Evolutionary conservation across 2,888 invertebrate species (phyloP).

Genomic region (Sminthurinus aureus): DNA sequence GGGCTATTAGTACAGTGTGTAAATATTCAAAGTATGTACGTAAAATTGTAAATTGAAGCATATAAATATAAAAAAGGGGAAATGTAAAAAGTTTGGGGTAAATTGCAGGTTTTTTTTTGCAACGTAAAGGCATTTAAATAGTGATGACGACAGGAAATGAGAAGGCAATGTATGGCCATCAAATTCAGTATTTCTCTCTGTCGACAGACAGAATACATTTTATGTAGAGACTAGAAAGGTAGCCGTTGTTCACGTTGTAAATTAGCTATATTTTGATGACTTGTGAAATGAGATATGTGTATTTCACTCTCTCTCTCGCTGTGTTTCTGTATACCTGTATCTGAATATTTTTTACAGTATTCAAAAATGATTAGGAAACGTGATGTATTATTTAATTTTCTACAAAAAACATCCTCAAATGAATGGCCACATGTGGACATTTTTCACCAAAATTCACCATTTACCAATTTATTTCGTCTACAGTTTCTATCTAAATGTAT

Average conservation of each 20-base stretch:
- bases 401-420: neutral
- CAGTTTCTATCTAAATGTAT: too few species aligned
- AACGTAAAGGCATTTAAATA: constrained; percentile 33
- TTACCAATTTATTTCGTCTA: too few species aligned
- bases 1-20: neutral
- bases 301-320: neutral
- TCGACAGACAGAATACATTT: neutral
- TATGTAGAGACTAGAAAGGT: neutral
- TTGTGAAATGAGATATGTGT: constrained; percentile 27
- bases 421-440: neutral
- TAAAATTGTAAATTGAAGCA: neutral
- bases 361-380: constrained; percentile 12
- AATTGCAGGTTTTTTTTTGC: constrained; percentile 33
- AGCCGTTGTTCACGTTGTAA: constrained; percentile 15
- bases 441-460: neutral
- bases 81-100: constrained; percentile 19
- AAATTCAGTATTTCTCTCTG: constrained; percentile 7
- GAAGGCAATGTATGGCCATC: constrained; percentile 20
- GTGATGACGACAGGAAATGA: constrained; percentile 36
- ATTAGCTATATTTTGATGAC: constrained; percentile 39
- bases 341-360: neutral
- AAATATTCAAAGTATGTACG: neutral
- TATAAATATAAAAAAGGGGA: neutral
- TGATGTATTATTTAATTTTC: constrained; percentile 16
- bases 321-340: neutral